A percentile compares a stretch with the other conserved stretches of the same genome.
These are phyloP conservation scores for Drosophila affinis DNA, from an alignment of 2,888 invertebrate species.

Conservation along the genomic window DNA sequence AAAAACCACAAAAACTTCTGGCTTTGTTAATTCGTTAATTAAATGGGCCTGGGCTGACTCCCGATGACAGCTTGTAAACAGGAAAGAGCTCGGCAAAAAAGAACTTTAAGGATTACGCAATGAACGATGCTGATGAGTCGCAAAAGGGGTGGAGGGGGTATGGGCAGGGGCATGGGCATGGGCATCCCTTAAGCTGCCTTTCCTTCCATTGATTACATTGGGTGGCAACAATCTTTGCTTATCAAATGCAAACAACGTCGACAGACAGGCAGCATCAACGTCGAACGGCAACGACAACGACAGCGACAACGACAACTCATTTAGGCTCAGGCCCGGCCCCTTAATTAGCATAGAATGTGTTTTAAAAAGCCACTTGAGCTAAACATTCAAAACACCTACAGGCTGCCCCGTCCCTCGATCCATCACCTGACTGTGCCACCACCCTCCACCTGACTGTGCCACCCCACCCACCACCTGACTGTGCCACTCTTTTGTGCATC, in stretches of 20 bases:
- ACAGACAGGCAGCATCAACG: conserved; percentile 25
- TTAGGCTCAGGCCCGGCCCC: conserved; percentile 58
- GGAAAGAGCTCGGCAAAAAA: conserved; percentile 19
- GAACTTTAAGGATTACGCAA: conserved; percentile 76
- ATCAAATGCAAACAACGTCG: conserved; percentile 69
- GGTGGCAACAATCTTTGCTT: conserved; percentile 69
- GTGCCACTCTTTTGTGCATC: not conserved
- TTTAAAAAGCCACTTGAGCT: conserved; percentile 79
- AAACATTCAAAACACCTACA: conserved; percentile 79
- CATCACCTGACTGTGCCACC: not conserved
- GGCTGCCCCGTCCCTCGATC: conserved; percentile 18
- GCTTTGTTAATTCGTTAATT: conserved; percentile 79
- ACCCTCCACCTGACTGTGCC: not conserved
- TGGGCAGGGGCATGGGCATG: not conserved
- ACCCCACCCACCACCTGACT: not conserved
- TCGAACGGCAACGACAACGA: conserved; percentile 44
- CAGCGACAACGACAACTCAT: conserved; percentile 70
- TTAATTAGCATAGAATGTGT: conserved; percentile 79
- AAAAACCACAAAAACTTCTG: conserved; percentile 73
- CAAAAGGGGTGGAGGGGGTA: not conserved
- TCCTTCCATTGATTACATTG: conserved; percentile 73
- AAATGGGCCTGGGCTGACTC: conserved; percentile 68
- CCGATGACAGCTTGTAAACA: conserved; percentile 72
- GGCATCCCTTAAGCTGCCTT: conserved; percentile 2
- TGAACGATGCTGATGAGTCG: conserved; percentile 32